Conservation (phyloP, 2,113 vertebrate genomes). For the Cyphomyrus plagiostoma region DNA sequence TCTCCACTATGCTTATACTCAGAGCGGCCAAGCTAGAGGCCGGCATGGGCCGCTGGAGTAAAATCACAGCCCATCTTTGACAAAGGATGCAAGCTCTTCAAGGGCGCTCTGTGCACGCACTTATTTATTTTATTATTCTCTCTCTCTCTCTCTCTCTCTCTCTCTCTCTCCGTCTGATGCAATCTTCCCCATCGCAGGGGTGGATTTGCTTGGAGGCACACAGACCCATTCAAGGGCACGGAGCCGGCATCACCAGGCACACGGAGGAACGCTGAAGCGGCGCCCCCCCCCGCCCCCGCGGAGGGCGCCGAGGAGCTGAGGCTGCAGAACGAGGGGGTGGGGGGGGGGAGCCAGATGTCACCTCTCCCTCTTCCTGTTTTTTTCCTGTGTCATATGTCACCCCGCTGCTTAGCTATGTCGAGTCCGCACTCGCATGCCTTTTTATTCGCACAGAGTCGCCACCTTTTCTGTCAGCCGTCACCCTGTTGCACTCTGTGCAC, state of each 20-base stretch:
- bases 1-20: background rate
- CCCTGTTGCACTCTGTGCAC: conserved; percentile 8
- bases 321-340: conserved; percentile 42
- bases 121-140: background rate
- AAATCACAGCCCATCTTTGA: background rate
- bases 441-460: conserved; percentile 22
- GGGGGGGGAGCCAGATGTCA: conserved; percentile 55
- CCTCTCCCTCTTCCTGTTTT: conserved; percentile 29
- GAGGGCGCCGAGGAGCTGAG: conserved; percentile 57
- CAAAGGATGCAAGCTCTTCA: background rate
- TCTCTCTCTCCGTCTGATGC: background rate
- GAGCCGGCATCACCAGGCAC: conserved; percentile 41
- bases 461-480: conserved; percentile 16
- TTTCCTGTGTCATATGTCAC: conserved; percentile 3
- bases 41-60: background rate
- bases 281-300: conserved; percentile 35
- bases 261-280: conserved; percentile 57
- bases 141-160: background rate
- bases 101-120: background rate
- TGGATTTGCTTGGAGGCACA: background rate
- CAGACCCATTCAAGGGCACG: conserved; percentile 52
- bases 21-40: background rate
- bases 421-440: background rate
- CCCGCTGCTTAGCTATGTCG: conserved; percentile 3
- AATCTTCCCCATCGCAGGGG: conserved; percentile 2